Conservation (phyloP, 2,888 invertebrate species). For the Ischnura elegans region DNA sequence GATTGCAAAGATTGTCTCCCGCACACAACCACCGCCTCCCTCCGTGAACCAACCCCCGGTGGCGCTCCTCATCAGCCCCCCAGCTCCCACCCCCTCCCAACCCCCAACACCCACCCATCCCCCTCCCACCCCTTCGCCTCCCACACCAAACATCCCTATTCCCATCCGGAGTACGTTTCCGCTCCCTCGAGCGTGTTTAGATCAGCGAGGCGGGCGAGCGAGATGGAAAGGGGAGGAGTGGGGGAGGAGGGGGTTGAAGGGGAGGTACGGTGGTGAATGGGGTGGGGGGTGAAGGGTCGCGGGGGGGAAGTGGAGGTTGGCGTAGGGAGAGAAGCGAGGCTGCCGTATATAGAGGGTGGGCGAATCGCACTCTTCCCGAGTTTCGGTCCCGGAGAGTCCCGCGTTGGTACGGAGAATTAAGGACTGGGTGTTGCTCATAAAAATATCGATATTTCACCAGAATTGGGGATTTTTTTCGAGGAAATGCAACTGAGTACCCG, state of each 20-base stretch:
- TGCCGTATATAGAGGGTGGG: neutral
- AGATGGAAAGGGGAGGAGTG: neutral
- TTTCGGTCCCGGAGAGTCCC: no score
- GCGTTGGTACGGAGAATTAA: no score
- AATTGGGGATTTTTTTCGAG: no score
- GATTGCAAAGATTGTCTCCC: no score
- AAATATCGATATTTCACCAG: no score
- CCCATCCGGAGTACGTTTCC: neutral
- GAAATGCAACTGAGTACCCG: no score
- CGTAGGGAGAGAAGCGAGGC: neutral
- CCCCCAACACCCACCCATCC: neutral
- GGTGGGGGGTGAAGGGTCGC: neutral
- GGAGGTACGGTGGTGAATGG: neutral
- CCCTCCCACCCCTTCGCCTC: neutral
- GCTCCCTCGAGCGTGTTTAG: constrained; percentile 27
- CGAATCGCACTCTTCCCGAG: neutral
- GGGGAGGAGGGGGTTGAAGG: neutral
- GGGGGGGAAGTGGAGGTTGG: neutral
- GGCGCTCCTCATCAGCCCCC: neutral
- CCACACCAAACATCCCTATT: neutral
- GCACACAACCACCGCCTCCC: no score
- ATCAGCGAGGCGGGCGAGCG: constrained; percentile 5
- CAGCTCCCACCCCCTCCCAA: neutral
- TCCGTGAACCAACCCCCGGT: neutral
- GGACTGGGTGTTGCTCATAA: no score